Evolutionary conservation across 2,888 invertebrate species (phyloP), one percentile per base, ranked within the genome.

Genomic region (Lymantria monacha): DNA sequence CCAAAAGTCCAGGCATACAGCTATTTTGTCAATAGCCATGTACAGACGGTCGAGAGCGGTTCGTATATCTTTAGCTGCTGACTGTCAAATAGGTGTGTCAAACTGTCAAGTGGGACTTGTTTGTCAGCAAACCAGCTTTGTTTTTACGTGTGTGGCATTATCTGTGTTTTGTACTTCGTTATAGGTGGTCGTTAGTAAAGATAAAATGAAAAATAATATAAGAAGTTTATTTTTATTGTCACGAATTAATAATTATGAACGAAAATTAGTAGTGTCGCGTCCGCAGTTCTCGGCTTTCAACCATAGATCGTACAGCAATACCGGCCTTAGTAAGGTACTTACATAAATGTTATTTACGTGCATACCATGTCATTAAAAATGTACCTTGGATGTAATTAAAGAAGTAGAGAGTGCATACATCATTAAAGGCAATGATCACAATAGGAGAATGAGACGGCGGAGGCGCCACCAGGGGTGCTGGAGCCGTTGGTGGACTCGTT

Each of bases 401-500:
- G n/a, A n/a, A n/a, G n/a, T n/a, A n/a, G n/a, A n/a, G n/a, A n/a
- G n/a, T n/a, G n/a, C n/a, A n/a, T n/a, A n/a, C n/a, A n/a, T n/a
- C n/a, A n/a, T n/a, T n/a, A n/a, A n/a, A n/a, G n/a, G n/a, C n/a
- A n/a, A n/a, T 49, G 9, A 44, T 30, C 9, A 10, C 36, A 40
- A 10, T 44, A 63, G 64, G 57, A 63, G 41, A 44, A 51, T 49
- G 53, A 36, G 44, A 40, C 40, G n/a, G 53, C 47, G 33, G 48
- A 48, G 30, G 49, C 48, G 30, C 44, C 45, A 41, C 50, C 47
- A 33, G 52, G 53, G 3, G 40, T 54, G n/a, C 42, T 53, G 30
- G 59, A 61, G 31, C 87, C 93, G 8, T 81, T 98, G 38, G 93
- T 93, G 3, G 99, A 99, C 83, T 93, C 94, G 41, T 97, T 96